These are phyloP conservation scores for Idaea biselata DNA, from an alignment of 2,888 invertebrate genomes.

Conservation along the genomic window DNA sequence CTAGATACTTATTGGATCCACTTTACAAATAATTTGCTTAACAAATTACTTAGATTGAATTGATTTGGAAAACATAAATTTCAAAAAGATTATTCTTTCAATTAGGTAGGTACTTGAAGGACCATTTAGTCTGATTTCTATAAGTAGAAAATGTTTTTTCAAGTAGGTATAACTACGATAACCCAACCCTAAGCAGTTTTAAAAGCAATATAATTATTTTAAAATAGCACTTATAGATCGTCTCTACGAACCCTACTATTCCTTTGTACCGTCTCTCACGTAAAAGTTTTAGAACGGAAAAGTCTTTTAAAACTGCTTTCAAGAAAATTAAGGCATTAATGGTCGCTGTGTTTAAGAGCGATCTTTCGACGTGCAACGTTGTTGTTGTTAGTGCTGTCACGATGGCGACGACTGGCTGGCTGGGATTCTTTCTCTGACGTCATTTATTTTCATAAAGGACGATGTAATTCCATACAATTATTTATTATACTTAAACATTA, in stretches of 20 bases:
- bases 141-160: not conserved
- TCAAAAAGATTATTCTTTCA: too few species aligned
- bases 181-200: not conserved
- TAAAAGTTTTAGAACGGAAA: conserved; percentile 76
- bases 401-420: conserved; percentile 6
- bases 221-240: conserved; percentile 8
- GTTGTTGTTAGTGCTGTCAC: conserved; percentile 21
- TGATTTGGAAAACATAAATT: not conserved
- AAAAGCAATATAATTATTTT: not conserved
- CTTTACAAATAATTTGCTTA: too few species aligned
- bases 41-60: not conserved
- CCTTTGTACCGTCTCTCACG: conserved; percentile 69
- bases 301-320: conserved; percentile 78
- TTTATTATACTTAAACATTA: too few species aligned
- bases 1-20: too few species aligned
- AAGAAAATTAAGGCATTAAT: conserved; percentile 79
- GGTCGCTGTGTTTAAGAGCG: conserved; percentile 56
- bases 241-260: conserved; percentile 54
- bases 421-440: not conserved
- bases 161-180: too few species aligned
- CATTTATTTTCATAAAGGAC: not conserved
- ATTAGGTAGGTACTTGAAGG: too few species aligned
- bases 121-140: too few species aligned
- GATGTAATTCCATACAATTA: not conserved
- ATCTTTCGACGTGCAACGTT: conserved; percentile 34